phyloP scores from a whole-genome alignment of 2,797 vertebrate genomes.

The Tiaroga cobitis region DNA sequence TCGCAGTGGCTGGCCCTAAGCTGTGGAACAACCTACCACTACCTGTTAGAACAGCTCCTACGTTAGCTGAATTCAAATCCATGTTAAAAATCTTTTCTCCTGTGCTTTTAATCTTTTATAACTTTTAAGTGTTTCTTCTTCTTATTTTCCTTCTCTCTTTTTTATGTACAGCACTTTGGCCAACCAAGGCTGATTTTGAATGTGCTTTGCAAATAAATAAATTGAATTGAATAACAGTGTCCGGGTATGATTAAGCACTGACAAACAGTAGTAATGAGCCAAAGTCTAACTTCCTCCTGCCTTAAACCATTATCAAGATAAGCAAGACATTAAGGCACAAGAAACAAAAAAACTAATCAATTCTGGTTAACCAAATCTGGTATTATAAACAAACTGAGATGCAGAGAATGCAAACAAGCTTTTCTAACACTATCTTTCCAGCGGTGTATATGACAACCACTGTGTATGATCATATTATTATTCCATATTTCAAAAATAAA shows the following conservation, averaged over 20 bases:
- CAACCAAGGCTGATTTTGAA: too few species aligned
- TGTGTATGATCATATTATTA: neutral
- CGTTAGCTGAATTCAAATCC: too few species aligned
- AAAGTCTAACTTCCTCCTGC: neutral
- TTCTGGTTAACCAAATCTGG: neutral
- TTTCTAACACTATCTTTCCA: neutral
- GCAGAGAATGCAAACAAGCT: neutral
- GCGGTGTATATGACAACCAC: neutral
- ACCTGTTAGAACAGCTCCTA: too few species aligned
- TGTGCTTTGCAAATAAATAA: neutral
- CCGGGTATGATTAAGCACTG: neutral
- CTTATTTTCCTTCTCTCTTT: too few species aligned
- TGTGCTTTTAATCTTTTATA: too few species aligned
- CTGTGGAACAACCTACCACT: too few species aligned
- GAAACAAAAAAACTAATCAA: neutral
- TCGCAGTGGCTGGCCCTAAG: too few species aligned
- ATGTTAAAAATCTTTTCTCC: too few species aligned
- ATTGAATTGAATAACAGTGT: neutral
- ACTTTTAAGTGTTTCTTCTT: too few species aligned
- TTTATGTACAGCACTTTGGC: too few species aligned
- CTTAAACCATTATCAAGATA: conserved; percentile 23
- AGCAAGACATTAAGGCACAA: neutral
- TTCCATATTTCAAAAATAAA: neutral
- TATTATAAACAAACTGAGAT: neutral
- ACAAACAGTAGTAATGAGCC: conserved; percentile 4